These are phyloP conservation scores for Diceros bicornis DNA, from an alignment of 2,797 vertebrate genomes.

Conservation along the genomic window DNA sequence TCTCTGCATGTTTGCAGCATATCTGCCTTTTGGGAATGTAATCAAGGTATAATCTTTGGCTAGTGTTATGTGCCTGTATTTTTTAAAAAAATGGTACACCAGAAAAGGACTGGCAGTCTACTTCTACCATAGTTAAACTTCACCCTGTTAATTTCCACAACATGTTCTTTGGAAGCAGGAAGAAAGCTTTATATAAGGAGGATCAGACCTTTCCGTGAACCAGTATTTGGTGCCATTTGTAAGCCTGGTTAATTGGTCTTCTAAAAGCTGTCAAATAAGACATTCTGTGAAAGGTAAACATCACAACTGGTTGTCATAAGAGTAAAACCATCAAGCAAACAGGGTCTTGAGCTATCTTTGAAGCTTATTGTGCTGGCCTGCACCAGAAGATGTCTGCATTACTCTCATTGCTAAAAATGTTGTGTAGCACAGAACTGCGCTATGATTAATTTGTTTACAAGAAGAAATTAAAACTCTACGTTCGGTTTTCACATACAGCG, in stretches of 20 bases:
- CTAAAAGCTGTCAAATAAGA: constrained; percentile 69
- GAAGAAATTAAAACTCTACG: constrained; percentile 80
- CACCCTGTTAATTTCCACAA: constrained; percentile 84
- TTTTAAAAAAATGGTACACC: constrained; percentile 82
- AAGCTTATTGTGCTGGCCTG: constrained; percentile 81
- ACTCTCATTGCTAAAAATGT: constrained; percentile 85
- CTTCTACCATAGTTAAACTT: constrained; percentile 85
- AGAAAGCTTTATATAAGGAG: constrained; percentile 68
- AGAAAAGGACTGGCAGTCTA: constrained; percentile 88
- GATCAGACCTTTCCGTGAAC: constrained; percentile 70
- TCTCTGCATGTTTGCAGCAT: constrained; percentile 89
- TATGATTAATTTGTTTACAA: constrained; percentile 85
- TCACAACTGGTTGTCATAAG: constrained; percentile 61
- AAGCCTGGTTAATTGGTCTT: constrained; percentile 77
- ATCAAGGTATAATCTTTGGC: constrained; percentile 83
- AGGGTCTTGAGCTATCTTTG: constrained; percentile 73
- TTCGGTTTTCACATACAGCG: constrained; percentile 83
- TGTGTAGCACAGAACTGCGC: constrained; percentile 84
- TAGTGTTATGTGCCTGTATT: constrained; percentile 86
- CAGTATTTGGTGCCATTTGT: constrained; percentile 76
- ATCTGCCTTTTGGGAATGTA: constrained; percentile 88
- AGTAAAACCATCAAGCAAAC: constrained; percentile 75
- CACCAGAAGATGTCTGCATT: constrained; percentile 86
- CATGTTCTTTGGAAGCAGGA: constrained; percentile 87
- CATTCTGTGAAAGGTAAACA: constrained; percentile 70